Evolutionary conservation across 2,113 vertebrate genomes (phyloP), one percentile per base, ranked within the genome.

Genomic region (Chlorodrepanis virens): DNA sequence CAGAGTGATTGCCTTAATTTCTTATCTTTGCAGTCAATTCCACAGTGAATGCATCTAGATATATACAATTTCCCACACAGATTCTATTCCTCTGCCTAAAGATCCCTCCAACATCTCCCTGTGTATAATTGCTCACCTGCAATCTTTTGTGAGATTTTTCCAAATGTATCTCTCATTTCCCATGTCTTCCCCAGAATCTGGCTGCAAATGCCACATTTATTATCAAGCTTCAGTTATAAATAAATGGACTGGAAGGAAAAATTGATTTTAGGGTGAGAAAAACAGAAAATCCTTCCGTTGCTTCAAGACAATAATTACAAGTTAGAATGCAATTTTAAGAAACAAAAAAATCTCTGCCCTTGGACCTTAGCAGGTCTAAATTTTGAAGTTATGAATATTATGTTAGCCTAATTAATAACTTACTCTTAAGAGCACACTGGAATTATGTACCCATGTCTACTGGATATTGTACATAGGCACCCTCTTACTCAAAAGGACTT

Each of bases 121-220:
- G 27, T 65, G 57, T 35, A 28, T 69, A 77, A 70, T 10, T 52
- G 5, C 27, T 89, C 72, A 68, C 39, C 31, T 63, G 31, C 10
- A 83, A 35, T 47, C 39, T 68, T 92, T 50, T 56, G 54, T 68
- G 44, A 67, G 27, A 39, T 35, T 91, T 94, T 82, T 87, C 83
- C 49, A 89, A 78, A 37, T 24, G 20, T 0, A 0, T 40, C 13
- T 11, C 29, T 57, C 22, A 16, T 25, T 13, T 82, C 49, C 29
- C 52, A 44, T 2, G 4, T 31, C 39, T 76, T 79, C n/a, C 60
- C 24, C 33, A 82, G 27, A 78, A 87, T 52, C 18, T 64, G 29
- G 10, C 52, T 93, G 39, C 44, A 84, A 78, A 78, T 52, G 23
- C 19, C 33, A 27, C 5, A 12, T 67, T 78, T 96, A 35, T 81